Evolutionary conservation across 2,888 invertebrate genomes (phyloP).

Genomic region (Chydorus sphaericus): DNA sequence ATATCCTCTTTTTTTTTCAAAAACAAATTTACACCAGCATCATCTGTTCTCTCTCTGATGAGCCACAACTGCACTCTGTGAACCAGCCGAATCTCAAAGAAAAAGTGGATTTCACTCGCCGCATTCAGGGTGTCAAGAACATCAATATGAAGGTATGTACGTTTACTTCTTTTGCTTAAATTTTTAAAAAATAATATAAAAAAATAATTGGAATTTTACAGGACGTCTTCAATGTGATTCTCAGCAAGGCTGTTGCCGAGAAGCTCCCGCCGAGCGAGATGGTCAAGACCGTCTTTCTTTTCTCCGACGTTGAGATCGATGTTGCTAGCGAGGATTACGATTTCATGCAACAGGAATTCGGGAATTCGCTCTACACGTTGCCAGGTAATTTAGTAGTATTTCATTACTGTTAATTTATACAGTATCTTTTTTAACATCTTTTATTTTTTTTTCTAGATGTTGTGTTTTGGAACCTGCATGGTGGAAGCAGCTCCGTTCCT

Average conservation of each 20-base stretch:
- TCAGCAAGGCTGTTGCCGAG: slow-evolving; percentile 13
- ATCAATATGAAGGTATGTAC: slow-evolving; percentile 13
- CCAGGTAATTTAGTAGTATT: too few species aligned
- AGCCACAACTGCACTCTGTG: slow-evolving; percentile 14
- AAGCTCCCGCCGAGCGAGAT: slow-evolving; percentile 16
- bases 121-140: slow-evolving; percentile 16
- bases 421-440: too few species aligned
- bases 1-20: too few species aligned
- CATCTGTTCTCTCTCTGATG: slow-evolving; percentile 16
- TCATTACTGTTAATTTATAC: too few species aligned
- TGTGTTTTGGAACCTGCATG: slow-evolving; percentile 19
- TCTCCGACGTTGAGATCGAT: slow-evolving; percentile 19
- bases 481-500: slow-evolving; percentile 13
- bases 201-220: too few species aligned
- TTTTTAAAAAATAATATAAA: too few species aligned
- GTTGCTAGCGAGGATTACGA: slow-evolving; percentile 17
- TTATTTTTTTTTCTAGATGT: too few species aligned
- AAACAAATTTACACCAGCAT: too few species aligned
- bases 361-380: slow-evolving; percentile 11
- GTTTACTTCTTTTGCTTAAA: too few species aligned
- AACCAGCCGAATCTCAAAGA: slow-evolving; percentile 9
- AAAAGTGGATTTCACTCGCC: slow-evolving; percentile 7
- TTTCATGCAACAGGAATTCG: slow-evolving; percentile 14
- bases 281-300: slow-evolving; percentile 17
- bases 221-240: slow-evolving; percentile 15